A percentile compares a stretch with the other conserved stretches of the same genome.
These are phyloP conservation scores for Centroberyx gerrardi DNA, from an alignment of 2,797 vertebrate species.

Conservation along the genomic window DNA sequence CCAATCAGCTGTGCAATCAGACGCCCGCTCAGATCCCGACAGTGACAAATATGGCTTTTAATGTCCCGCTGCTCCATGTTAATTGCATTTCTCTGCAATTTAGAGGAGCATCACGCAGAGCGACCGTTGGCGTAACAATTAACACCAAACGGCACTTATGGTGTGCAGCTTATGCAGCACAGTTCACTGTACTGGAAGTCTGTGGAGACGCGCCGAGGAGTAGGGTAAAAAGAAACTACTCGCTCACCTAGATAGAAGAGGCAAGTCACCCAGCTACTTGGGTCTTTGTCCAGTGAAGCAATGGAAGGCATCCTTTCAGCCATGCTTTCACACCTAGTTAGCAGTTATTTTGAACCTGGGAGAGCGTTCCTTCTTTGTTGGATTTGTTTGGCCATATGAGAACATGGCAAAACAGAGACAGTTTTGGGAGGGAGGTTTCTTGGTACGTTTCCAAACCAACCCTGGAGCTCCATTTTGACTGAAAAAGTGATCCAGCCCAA, in stretches of 20 bases:
- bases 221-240: conserved; percentile 21
- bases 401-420: too few species aligned
- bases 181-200: conserved; percentile 46
- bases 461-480: too few species aligned
- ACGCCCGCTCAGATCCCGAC: conserved; percentile 76
- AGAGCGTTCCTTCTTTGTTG: too few species aligned
- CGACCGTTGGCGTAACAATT: conserved; percentile 75
- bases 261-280: conserved; percentile 10
- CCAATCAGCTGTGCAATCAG: conserved; percentile 83
- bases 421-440: too few species aligned
- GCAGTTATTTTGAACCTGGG: too few species aligned
- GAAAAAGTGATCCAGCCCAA: too few species aligned
- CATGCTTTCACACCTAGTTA: not conserved
- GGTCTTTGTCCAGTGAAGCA: not conserved
- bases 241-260: conserved; percentile 27
- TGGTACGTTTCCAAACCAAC: too few species aligned
- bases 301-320: not conserved
- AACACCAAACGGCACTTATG: conserved; percentile 61
- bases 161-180: conserved; percentile 49
- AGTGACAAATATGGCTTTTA: conserved; percentile 86
- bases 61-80: conserved; percentile 81
- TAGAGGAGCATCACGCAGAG: conserved; percentile 70
- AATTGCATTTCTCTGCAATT: conserved; percentile 83
- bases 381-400: too few species aligned
- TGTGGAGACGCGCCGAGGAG: conserved; percentile 3